phyloP scores from a whole-genome alignment of 2,113 vertebrate genomes.

The Hiodon tergisus region DNA sequence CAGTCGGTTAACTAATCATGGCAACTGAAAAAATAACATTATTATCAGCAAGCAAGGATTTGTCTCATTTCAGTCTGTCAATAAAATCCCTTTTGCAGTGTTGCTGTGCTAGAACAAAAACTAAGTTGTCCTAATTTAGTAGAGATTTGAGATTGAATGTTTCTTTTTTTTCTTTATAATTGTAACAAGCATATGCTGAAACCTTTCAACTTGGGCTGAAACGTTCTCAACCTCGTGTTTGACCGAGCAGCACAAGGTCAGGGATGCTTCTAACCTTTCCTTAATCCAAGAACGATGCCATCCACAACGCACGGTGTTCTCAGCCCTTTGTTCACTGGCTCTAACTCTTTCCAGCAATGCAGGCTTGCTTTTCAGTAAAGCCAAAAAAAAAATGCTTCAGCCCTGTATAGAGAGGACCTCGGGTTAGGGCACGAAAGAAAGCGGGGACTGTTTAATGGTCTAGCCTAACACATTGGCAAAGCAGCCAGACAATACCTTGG shows the following conservation, averaged over 20 bases:
- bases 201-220: not conserved
- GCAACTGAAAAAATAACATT: too few relatives aligned
- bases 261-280: slow-evolving; percentile 12
- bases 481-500: slow-evolving; percentile 7
- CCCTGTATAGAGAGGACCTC: not conserved
- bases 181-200: not conserved
- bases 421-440: not conserved
- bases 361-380: slow-evolving; percentile 17
- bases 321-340: too few relatives aligned
- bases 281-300: not conserved
- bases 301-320: too few relatives aligned
- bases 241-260: slow-evolving; percentile 1
- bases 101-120: too few relatives aligned
- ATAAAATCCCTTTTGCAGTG: too few relatives aligned
- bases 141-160: too few relatives aligned
- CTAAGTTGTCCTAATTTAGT: too few relatives aligned
- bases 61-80: too few relatives aligned
- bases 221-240: too few relatives aligned
- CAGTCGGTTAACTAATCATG: too few relatives aligned
- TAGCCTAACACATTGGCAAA: not conserved
- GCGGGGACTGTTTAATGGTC: slow-evolving; percentile 1
- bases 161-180: slow-evolving; percentile 10
- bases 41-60: too few relatives aligned
- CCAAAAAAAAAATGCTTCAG: slow-evolving; percentile 18
- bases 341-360: slow-evolving; percentile 1